Conservation (phyloP, 2,797 vertebrate species). For the Poecilia wingei region DNA sequence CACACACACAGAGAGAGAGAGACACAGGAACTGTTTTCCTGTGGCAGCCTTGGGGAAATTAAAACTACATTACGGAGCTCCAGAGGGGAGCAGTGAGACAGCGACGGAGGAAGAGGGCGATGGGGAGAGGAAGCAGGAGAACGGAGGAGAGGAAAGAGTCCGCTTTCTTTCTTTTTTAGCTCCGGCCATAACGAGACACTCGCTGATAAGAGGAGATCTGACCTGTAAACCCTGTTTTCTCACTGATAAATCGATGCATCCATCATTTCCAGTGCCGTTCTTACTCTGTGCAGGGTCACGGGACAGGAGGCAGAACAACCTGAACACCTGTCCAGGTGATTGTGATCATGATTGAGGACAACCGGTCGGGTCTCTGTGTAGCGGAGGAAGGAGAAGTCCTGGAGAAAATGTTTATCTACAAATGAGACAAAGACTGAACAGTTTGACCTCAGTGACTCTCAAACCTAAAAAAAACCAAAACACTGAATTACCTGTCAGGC, state of each 20-base stretch:
- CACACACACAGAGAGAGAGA: constrained; percentile 24
- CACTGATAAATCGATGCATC: neutral
- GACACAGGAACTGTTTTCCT: constrained; percentile 82
- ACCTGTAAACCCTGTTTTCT: constrained; percentile 21
- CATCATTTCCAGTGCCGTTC: neutral
- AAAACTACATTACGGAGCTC: constrained; percentile 87
- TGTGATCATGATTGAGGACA: neutral
- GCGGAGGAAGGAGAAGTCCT: neutral
- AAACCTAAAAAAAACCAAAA: neutral
- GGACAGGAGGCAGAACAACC: neutral
- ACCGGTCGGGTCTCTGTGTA: neutral
- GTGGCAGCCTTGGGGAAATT: constrained; percentile 85
- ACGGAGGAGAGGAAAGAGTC: constrained; percentile 19
- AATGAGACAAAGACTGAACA: neutral
- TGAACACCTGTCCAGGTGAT: neutral
- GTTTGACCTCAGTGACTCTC: neutral
- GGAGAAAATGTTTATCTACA: neutral
- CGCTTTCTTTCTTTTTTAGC: constrained; percentile 62
- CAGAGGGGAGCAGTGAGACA: constrained; percentile 76
- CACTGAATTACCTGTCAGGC: neutral
- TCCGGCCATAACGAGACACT: constrained; percentile 55
- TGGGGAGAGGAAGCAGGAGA: constrained; percentile 32
- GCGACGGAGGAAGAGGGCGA: constrained; percentile 70
- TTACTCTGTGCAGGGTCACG: neutral
- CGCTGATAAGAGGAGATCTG: constrained; percentile 18